Evolutionary conservation across 2,888 invertebrate species (phyloP).

Genomic region (Nemurella pictetii): DNA sequence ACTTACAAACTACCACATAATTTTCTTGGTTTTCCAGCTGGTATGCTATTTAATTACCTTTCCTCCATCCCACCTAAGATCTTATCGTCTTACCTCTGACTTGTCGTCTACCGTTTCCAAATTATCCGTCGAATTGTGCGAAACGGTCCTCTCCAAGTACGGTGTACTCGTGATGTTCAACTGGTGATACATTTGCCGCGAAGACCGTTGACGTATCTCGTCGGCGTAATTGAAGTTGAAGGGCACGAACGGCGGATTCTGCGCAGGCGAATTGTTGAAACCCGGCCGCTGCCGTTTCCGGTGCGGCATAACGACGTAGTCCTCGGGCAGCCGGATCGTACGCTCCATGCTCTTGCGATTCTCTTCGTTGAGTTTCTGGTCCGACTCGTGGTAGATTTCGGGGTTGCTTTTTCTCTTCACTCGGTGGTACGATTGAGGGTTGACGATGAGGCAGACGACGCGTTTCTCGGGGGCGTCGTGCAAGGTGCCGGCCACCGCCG

Average conservation of each 20-base stretch:
- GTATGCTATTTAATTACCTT: no score
- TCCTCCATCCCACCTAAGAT: no score
- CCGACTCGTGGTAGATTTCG: constrained; percentile 5
- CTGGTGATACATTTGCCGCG: constrained; percentile 60
- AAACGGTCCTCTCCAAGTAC: constrained; percentile 49
- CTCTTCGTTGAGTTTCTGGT: constrained; percentile 19
- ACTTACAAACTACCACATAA: no score
- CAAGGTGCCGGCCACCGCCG: background rate
- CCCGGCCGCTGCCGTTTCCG: constrained; percentile 78
- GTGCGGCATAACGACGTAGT: constrained; percentile 85
- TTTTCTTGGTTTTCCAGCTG: no score
- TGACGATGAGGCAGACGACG: background rate
- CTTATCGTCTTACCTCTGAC: background rate
- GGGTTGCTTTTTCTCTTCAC: constrained; percentile 8
- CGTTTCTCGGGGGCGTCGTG: background rate
- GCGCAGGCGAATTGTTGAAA: constrained; percentile 84
- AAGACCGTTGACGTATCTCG: constrained; percentile 55
- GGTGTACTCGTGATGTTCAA: constrained; percentile 76
- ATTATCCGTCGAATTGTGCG: background rate
- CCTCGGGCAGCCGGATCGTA: constrained; percentile 73
- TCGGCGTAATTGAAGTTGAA: constrained; percentile 77
- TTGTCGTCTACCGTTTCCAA: background rate
- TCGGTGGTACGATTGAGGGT: background rate
- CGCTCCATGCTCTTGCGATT: constrained; percentile 11
- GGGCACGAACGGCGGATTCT: constrained; percentile 85